Base-by-base conservation (phyloP, 2,888 invertebrate genomes). In the Polylopha cassiicola region DNA sequence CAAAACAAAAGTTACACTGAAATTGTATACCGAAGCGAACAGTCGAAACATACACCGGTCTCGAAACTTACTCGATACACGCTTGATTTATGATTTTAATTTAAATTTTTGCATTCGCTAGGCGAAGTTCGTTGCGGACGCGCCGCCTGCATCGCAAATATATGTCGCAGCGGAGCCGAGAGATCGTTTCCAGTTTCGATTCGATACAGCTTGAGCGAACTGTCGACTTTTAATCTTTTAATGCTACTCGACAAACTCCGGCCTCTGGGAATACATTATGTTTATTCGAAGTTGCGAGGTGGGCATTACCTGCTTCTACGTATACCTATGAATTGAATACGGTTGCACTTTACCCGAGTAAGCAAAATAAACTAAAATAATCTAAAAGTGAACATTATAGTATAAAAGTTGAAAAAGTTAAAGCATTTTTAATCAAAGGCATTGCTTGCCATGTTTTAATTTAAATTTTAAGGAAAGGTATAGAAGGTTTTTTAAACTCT, bases 61-160 rank as follows among this genome's bases (percentile, higher is more conserved):
- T 73, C 75, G 67, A 76, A 80, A 85, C 70, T 84, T 80, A 75
- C 79, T 81, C 85, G 81, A 85, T 82, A 84, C 74, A 73, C 73
- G 76, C 56, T 81, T 86, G 86, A 86, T 86, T 86, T 86, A 86
- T 86, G 86, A 73, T 86, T 86, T 86, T 86, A 86, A 86, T 86
- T 86, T 86, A 86, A 86, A 86, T 86, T 86, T 86, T 85, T 85
- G 84, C 86, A 86, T 85, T 84, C 84, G 74, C 76, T 68, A 54
- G 74, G 74, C 81, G 71, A 77, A 82, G 73, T 84, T 81, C 53
- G 74, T 76, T 70, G 59, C 72, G 79, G 79, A 73, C 77, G 79
- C 77, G 78, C 80, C 66, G 81, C 73, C 78, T 82, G 84, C 85
- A 81, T 82, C 64, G 77, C 82, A 81, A 82, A 81, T 81, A 77